A percentile compares a stretch with the other conserved stretches of the same genome.
Evolutionary conservation across 2,797 vertebrate species (phyloP).

Genomic region (Podarcis lilfordi): DNA sequence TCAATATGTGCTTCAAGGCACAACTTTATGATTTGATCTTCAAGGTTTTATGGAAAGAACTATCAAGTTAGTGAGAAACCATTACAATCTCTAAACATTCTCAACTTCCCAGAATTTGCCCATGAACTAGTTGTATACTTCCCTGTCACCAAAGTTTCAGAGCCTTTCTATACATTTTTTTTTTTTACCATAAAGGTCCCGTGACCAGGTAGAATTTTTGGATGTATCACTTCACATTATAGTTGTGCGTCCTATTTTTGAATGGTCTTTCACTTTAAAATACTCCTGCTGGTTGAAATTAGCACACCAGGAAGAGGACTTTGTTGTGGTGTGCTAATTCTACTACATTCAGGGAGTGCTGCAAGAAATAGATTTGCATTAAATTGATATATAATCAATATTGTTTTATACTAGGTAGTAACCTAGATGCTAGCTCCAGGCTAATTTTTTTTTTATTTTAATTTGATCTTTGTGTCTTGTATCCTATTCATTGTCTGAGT

Average conservation of each 20-base stretch:
- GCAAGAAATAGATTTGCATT: too few relatives aligned
- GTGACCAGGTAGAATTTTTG: neutral
- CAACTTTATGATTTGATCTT: neutral
- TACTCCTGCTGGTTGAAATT: neutral
- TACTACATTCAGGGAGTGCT: too few relatives aligned
- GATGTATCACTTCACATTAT: neutral
- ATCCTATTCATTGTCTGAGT: neutral
- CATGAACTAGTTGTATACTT: neutral
- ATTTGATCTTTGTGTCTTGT: neutral
- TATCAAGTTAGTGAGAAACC: neutral
- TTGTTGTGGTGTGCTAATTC: too few relatives aligned
- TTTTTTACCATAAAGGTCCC: neutral
- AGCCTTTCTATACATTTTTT: neutral
- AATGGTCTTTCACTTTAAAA: neutral
- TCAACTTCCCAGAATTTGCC: neutral
- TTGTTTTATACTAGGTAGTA: neutral
- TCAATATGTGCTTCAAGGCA: neutral
- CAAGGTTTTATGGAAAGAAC: neutral
- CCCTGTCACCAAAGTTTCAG: neutral
- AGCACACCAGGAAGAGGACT: neutral
- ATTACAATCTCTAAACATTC: neutral
- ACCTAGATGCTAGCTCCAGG: slow-evolving; percentile 4
- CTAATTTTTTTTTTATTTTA: slow-evolving; percentile 7
- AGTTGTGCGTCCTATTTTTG: neutral
- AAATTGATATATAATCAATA: neutral